Evolutionary conservation across 2,888 invertebrate genomes (phyloP), one percentile per base, ranked within the genome.

Genomic region (Epiblema foenella): DNA sequence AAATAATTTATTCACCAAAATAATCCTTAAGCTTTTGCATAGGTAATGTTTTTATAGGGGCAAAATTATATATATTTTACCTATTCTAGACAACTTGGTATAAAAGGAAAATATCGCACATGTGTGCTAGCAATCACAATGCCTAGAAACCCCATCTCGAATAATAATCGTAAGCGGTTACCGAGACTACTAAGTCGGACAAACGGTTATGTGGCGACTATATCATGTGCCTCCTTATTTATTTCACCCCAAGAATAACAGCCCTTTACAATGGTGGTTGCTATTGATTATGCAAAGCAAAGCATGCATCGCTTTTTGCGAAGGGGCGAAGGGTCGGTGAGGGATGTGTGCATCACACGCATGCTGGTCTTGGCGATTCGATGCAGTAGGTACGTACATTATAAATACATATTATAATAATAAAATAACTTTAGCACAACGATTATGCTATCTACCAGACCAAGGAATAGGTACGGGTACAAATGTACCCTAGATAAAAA

Each of bases 201-300:
- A 72, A 56, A 69, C 60, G 62, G 58, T 59, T 59, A 73, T 69
- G 65, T 66, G 67, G 39, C 46, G 49, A 39, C 58, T 56, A 58
- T 56, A 56, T 71, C 56, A 71, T 67, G 66, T 56, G 49, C 56
- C 49, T 71, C 67, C 72, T 76, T 77, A 79, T 78, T 71, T 77
- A 79, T 74, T 77, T 66, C 72, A 75, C 75, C 76, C 75, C 74
- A 73, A 82, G 81, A 78, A 75, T 77, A 70, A 64, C 73, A 73
- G 79, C 76, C 75, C 77, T 77, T 80, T 78, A 83, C 85, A 88
- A 88, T 85, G 82, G 83, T 82, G 79, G 81, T 78, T 81, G 79
- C 84, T 87, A 89, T 90, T 88, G 91, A 91, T 91, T 91, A 91
- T 91, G 92, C 91, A 91, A 89, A 89, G 85, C 84, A 83, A 81